Base-by-base conservation (phyloP, 2,888 invertebrate genomes). In the Alviniconcha strummeri region DNA sequence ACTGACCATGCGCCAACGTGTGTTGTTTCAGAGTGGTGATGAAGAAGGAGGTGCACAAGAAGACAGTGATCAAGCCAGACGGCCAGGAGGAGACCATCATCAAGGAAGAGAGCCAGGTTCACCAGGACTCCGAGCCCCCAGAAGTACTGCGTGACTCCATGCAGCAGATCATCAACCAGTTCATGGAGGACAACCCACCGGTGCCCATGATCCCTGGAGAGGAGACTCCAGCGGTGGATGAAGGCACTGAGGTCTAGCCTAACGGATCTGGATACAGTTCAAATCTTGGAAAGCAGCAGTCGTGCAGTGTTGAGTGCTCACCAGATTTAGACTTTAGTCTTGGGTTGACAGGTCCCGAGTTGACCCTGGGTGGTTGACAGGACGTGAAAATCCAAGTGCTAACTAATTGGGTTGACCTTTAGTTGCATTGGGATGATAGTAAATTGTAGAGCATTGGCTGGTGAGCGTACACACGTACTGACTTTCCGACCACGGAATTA, bases 101-200 rank as follows among this genome's bases (percentile, higher is more conserved):
- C 76, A 90, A 90, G 71, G 93, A 92, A 86, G 94, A 94, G 80
- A 89, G 92, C n/a, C 91, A 91, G 83, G 92, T 94, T 93, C 98
- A 98, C 94, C 98, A 98, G 94, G 93, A 93, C 67, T 95, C 96
- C 91, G 97, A 97, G 81, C 91, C 92, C 6, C 93, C 93, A 0
- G 92, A 92, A 84, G 93, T 93, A 82, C 89, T 93, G 54, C 89
- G 90, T 6, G 92, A 92, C 36, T 91, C 91, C 86, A 92, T 93
- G 91, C 92, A 93, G 85, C 89, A 91, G 71, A 91, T 93, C 83
- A 92, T 93, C 77, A 90, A 92, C 85, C 91, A 93, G 88, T 93
- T 93, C 90, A 91, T 92, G 91, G 91, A 90, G 76, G 87, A 88
- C 52, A 89, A 89, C 67, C 89, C 89, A 15, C 88, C 88, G n/a